These are phyloP conservation scores for Plestiodon gilberti DNA, from an alignment of 2,113 vertebrate genomes.

Conservation along the genomic window DNA sequence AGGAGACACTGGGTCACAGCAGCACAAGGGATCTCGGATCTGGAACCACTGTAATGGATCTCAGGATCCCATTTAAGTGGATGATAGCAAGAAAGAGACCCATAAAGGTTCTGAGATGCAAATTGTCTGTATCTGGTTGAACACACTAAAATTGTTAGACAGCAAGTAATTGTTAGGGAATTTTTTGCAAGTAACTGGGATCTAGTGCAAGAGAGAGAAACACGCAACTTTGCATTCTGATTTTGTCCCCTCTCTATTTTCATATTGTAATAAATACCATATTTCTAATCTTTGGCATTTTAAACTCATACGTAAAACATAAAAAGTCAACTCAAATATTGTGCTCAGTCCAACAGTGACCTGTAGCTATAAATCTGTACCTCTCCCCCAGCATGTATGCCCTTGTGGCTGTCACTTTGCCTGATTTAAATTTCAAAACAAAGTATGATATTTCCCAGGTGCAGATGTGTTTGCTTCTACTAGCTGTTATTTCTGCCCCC, in stretches of 20 bases:
- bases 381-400: constrained; percentile 31
- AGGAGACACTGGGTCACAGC: neutral
- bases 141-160: neutral
- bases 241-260: neutral
- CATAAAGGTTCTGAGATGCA: neutral
- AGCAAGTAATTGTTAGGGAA: too few relatives aligned
- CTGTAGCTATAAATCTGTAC: constrained; percentile 63
- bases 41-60: neutral
- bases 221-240: neutral
- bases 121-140: too few relatives aligned
- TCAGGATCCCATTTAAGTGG: neutral
- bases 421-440: constrained; percentile 56
- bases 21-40: neutral
- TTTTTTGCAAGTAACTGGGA: neutral
- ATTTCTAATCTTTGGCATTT: constrained; percentile 54
- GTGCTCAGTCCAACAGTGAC: constrained; percentile 50
- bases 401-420: constrained; percentile 63
- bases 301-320: constrained; percentile 58
- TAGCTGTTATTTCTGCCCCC: constrained; percentile 22
- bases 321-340: constrained; percentile 64
- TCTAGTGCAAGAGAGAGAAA: neutral
- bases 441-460: constrained; percentile 67
- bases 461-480: constrained; percentile 44
- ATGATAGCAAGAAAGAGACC: neutral
- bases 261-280: constrained; percentile 18